Evolutionary conservation across 2,888 invertebrate species (phyloP), one percentile per base, ranked within the genome.

Genomic region (Tipula unca): DNA sequence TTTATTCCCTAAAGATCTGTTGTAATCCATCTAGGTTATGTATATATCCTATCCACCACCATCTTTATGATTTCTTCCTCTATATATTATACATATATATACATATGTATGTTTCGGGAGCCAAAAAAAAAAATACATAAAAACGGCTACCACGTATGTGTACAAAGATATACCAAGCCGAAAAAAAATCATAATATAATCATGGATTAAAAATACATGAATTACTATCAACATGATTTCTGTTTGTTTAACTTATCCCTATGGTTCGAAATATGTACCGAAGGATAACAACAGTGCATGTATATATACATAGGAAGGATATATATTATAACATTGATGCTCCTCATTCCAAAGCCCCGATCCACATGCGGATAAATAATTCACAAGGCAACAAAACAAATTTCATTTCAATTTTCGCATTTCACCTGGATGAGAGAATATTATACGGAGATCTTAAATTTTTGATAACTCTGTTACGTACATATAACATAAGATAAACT

Each of bases 11-110:
- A 25, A 69, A 69, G 69, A 69, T 69, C 69, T 69, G 69, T 69
- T 69, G 69, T 69, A 69, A 69, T 69, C 69, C 69, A 69, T 69
- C 69, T 69, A 69, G 69, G 69, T 69, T 69, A 69, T 69, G 69
- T 69, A 69, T 69, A 48, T 5, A 48, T 17, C 25, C 48, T 5
- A 48, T 17, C 25, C 48, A 69, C 69, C 69, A 69, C 69, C 69
- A 69, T 69, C 69, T 69, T 69, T 69, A 69, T 69, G 69, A 69
- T 54, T 54, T 54, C 48, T 17, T 17, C 20, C 48, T n/a, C 17
- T 54, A n/a, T 54, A n/a, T 6, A 17, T 6, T 17, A 10, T 42
- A 35, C 39, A 8, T 36, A 36, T 36, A 36, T 13, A 36, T 36
- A 35, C 42, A 14, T 48, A 48, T 48, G 48, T 48, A 69, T 69